Evolutionary conservation across 2,797 vertebrate genomes (phyloP).

Genomic region (Hoplostethus atlanticus): DNA sequence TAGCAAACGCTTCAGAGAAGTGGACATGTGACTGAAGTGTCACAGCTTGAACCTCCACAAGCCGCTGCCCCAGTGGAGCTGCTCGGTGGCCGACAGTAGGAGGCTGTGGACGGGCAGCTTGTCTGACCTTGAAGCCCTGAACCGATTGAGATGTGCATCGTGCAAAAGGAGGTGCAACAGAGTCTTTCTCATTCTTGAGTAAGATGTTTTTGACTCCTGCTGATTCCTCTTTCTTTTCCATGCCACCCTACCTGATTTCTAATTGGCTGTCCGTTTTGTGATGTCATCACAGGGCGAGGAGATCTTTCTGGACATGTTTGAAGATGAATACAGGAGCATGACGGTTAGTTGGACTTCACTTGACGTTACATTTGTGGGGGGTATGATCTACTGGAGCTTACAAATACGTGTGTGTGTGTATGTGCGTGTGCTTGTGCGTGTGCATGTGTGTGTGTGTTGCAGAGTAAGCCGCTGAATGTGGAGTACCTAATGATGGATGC

Average conservation of each 20-base stretch:
- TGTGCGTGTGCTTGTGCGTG: not conserved
- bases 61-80: no score
- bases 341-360: conserved; percentile 83
- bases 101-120: no score
- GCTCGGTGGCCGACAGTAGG: no score
- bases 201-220: not conserved
- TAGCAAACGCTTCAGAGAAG: no score
- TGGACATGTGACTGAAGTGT: no score
- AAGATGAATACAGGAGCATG: conserved; percentile 98
- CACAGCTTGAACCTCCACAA: no score
- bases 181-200: not conserved
- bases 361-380: not conserved
- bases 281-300: conserved; percentile 91
- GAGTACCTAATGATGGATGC: conserved; percentile 99
- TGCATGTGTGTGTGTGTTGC: conserved; percentile 31
- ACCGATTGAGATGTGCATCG: not conserved
- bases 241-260: not conserved
- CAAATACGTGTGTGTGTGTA: not conserved
- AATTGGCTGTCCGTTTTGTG: not conserved
- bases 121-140: no score
- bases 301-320: conserved; percentile 99
- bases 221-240: not conserved
- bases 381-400: not conserved
- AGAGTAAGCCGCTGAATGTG: conserved; percentile 99
- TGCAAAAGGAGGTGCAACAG: not conserved